phyloP scores from a whole-genome alignment of 2,888 invertebrate species.

The Colletes collaris region DNA sequence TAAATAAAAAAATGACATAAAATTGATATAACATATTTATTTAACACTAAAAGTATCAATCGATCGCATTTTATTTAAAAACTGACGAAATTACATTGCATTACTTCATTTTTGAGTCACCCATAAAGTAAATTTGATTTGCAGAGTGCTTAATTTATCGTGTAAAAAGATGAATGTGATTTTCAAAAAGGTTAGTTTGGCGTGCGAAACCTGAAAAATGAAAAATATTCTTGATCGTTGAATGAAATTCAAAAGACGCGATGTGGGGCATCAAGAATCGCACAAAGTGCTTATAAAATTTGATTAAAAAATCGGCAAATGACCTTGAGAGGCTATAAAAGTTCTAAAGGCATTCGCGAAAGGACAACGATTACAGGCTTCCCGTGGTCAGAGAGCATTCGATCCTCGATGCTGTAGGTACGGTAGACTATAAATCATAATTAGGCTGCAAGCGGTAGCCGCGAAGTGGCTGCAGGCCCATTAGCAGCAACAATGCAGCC shows the following conservation, averaged over 20 bases:
- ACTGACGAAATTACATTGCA: no score
- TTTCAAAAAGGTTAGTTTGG: no score
- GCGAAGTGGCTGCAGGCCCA: conserved; percentile 76
- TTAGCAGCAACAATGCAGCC: conserved; percentile 79
- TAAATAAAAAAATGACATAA: no score
- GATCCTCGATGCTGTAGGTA: conserved; percentile 74
- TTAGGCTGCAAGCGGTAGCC: conserved; percentile 78
- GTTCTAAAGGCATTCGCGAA: conserved; percentile 35
- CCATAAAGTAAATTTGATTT: no score
- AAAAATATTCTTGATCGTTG: neutral
- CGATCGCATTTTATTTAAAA: no score
- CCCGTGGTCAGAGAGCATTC: conserved; percentile 66
- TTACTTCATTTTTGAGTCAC: no score
- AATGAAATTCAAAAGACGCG: neutral
- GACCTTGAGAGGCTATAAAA: conserved; percentile 38
- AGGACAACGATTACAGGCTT: conserved; percentile 63
- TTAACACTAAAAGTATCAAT: no score
- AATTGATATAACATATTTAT: no score
- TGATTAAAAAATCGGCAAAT: conserved; percentile 7
- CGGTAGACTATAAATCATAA: conserved; percentile 79
- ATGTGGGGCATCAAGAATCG: neutral
- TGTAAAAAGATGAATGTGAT: no score
- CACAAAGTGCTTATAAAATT: neutral
- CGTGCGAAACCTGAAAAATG: no score
- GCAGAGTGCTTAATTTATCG: no score